Base-by-base conservation (phyloP, 2,888 invertebrate species). In the Spilarctia lutea region DNA sequence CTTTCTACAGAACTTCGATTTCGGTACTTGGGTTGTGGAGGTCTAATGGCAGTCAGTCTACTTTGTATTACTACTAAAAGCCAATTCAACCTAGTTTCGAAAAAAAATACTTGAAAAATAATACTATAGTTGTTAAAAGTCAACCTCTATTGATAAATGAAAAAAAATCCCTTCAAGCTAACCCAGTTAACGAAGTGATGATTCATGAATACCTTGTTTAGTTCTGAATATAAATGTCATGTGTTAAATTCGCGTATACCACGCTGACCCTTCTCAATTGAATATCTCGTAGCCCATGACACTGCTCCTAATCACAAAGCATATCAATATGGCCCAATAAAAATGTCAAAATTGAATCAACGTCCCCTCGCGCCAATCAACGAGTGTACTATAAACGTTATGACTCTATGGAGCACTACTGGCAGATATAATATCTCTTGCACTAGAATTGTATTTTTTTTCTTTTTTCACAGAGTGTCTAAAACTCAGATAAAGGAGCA, bases 271-370 rank as follows among this genome's bases (percentile, higher is more conserved):
- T 88, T 83, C 81, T 77, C 86, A 90, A 90, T 90, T 88, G 88
- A 87, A 89, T 90, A 81, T 83, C 76, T 82, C 81, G 84, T 85
- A 84, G 87, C 86, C 88, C 87, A 81, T 88, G 87, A 90, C 91
- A 90, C 86, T 81, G 86, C 86, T 82, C 88, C 89, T 91, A 92
- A 92, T 93, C 91, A 92, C 87, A 91, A 91, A 91, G 90, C 91
- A 89, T 93, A 94, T 93, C 92, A 93, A 93, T 93, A 93, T 91
- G 92, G 89, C 88, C 90, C 93, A 94, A 94, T 94, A 93, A 94
- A 94, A 92, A 92, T 79, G 92, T 93, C 93, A 89, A 93, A 94
- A 94, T 94, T 88, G 88, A 94, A 94, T 94, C 93, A 93, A 86
- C 75, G 89, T 79, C 94, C 94, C 93, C 91, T 89, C 90, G 86